A percentile compares a stretch with the other conserved stretches of the same genome.
Evolutionary conservation across 2,888 invertebrate genomes (phyloP).

Genomic region (Mamestra brassicae): DNA sequence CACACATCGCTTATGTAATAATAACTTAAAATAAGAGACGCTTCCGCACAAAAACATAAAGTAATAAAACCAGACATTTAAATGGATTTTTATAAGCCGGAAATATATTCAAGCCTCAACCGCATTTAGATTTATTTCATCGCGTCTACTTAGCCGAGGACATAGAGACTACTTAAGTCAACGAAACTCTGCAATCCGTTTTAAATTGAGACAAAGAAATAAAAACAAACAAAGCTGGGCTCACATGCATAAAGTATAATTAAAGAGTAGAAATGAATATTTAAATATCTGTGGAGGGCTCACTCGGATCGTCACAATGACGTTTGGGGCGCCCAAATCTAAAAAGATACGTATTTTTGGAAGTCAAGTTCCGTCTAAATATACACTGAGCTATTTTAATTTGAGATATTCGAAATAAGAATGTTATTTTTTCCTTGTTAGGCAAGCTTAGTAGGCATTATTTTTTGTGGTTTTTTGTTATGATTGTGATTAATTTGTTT

Average conservation of each 20-base stretch:
- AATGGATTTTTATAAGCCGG: conserved; percentile 12
- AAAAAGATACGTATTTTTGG: conserved; percentile 88
- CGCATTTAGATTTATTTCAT: conserved; percentile 44
- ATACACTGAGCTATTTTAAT: conserved; percentile 73
- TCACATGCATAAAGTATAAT: conserved; percentile 89
- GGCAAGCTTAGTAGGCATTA: conserved; percentile 40
- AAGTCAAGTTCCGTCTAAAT: conserved; percentile 75
- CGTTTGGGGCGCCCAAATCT: conserved; percentile 86
- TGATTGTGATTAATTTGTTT: neutral
- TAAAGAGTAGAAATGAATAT: conserved; percentile 90
- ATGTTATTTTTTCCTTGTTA: conserved; percentile 57
- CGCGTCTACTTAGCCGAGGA: conserved; percentile 31
- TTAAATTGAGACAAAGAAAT: conserved; percentile 71
- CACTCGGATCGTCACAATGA: conserved; percentile 85
- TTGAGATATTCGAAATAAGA: conserved; percentile 43
- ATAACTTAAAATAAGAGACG: neutral
- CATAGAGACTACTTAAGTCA: conserved; percentile 61
- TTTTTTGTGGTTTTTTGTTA: conserved; percentile 29
- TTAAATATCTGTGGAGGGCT: conserved; percentile 87
- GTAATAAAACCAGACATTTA: neutral
- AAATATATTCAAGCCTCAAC: conserved; percentile 11
- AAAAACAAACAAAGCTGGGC: conserved; percentile 78
- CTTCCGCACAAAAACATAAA: neutral
- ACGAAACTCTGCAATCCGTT: conserved; percentile 64
- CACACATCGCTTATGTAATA: neutral